Evolutionary conservation across 2,888 invertebrate species (phyloP).

Genomic region (Ornithoptera priamus): DNA sequence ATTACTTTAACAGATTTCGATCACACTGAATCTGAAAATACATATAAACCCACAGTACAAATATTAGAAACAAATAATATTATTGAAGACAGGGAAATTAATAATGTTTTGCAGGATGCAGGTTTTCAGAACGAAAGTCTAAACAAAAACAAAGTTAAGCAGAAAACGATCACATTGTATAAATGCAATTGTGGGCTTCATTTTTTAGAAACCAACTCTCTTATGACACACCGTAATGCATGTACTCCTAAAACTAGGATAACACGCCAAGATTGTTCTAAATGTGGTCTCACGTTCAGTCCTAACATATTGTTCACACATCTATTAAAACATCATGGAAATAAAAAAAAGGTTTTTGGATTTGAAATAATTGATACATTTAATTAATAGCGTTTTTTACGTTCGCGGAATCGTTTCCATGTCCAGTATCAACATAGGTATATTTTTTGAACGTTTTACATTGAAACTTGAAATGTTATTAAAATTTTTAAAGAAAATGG

Average conservation of each 20-base stretch:
- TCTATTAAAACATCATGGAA: slow-evolving; percentile 56
- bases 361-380: slow-evolving; percentile 46
- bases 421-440: too few species aligned
- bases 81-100: slow-evolving; percentile 7
- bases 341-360: slow-evolving; percentile 45
- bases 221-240: slow-evolving; percentile 5
- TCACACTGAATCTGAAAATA: slow-evolving; percentile 10
- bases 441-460: too few species aligned
- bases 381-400: slow-evolving; percentile 20
- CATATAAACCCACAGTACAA: background rate
- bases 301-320: slow-evolving; percentile 58
- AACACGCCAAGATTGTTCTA: slow-evolving; percentile 55
- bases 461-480: too few species aligned
- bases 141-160: slow-evolving; percentile 7
- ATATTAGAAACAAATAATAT: slow-evolving; percentile 9
- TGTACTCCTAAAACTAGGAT: slow-evolving; percentile 39
- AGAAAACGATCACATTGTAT: slow-evolving; percentile 45
- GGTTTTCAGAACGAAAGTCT: background rate
- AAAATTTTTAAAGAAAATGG: too few species aligned
- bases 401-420: too few species aligned
- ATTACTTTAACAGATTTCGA: slow-evolving; percentile 47
- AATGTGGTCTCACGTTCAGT: slow-evolving; percentile 57
- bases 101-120: background rate
- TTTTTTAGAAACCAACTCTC: slow-evolving; percentile 33
- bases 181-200: slow-evolving; percentile 61